Conservation (phyloP, 2,113 vertebrate genomes). For the Hassar affinis region DNA sequence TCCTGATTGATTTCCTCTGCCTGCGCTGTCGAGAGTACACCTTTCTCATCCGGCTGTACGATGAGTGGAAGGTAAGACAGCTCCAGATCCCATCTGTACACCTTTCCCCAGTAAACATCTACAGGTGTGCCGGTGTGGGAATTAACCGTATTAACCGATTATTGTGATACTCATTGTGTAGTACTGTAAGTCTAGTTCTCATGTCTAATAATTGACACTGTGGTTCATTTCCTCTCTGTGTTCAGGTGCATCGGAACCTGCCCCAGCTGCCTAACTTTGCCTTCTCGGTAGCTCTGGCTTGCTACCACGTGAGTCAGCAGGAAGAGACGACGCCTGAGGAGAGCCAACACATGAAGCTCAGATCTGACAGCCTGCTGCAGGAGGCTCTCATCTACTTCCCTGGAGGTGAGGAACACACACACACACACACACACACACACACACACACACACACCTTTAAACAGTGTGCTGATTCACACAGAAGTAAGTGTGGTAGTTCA, state of each 20-base stretch:
- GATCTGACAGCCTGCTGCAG: slow-evolving; percentile 77
- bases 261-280: slow-evolving; percentile 97
- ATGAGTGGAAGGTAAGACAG: slow-evolving; percentile 94
- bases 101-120: background rate
- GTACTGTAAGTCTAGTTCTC: background rate
- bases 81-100: background rate
- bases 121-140: background rate
- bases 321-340: slow-evolving; percentile 79
- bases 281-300: slow-evolving; percentile 86
- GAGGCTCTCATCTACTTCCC: slow-evolving; percentile 90
- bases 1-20: slow-evolving; percentile 86
- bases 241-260: slow-evolving; percentile 87
- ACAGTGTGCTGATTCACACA: background rate
- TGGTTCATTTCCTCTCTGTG: slow-evolving; percentile 27
- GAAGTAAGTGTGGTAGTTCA: background rate
- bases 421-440: slow-evolving; percentile 22
- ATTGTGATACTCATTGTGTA: background rate
- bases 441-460: background rate
- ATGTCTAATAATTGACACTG: background rate
- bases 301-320: slow-evolving; percentile 87
- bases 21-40: slow-evolving; percentile 84
- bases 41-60: slow-evolving; percentile 81
- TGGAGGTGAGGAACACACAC: slow-evolving; percentile 72
- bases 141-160: background rate
- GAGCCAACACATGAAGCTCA: slow-evolving; percentile 65